These are phyloP conservation scores for Cheirogaleus medius DNA, from an alignment of 2,113 vertebrate species.

Conservation along the genomic window DNA sequence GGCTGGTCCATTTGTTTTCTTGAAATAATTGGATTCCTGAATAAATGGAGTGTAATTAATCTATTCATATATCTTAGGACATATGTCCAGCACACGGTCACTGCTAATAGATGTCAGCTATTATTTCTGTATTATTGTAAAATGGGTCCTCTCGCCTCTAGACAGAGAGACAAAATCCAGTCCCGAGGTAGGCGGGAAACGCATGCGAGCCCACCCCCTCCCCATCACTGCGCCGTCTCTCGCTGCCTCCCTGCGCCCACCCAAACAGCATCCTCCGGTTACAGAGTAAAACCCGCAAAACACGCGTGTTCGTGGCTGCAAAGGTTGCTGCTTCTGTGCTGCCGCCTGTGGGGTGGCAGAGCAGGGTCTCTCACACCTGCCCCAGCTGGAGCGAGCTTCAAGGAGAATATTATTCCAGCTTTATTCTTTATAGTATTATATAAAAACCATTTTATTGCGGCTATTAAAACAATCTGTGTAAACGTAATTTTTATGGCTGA, in stretches of 20 bases:
- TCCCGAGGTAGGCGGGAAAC: background rate
- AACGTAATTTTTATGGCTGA: slow-evolving; percentile 38
- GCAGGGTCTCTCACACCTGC: rapidly evolving
- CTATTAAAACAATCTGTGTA: slow-evolving; percentile 57
- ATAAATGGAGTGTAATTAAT: background rate
- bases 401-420: background rate
- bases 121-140: background rate
- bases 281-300: background rate
- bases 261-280: rapidly evolving
- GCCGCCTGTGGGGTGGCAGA: rapidly evolving
- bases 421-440: slow-evolving; percentile 40
- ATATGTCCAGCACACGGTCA: background rate
- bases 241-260: too few relatives aligned
- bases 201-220: background rate
- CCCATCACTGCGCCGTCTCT: rapidly evolving
- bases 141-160: background rate
- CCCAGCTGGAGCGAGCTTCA: background rate
- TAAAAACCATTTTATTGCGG: background rate
- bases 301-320: rapidly evolving
- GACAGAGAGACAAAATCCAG: background rate
- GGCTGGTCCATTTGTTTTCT: background rate
- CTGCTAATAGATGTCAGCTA: background rate
- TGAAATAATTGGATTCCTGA: background rate
- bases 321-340: rapidly evolving
- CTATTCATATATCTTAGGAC: background rate